Conservation (phyloP, 2,888 invertebrate genomes). For the Cerastis leucographa region DNA sequence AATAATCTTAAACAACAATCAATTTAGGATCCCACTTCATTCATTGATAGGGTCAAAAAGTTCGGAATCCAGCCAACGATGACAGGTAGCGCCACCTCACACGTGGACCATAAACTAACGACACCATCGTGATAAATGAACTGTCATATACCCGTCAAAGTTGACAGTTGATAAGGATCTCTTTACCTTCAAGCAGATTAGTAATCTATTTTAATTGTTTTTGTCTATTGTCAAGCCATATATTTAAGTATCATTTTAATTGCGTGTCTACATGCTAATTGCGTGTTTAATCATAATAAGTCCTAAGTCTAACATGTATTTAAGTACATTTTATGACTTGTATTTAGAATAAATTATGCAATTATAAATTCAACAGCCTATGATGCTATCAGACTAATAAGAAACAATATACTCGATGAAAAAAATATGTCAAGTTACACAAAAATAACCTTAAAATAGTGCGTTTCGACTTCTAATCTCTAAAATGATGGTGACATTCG, state of each 20-base stretch:
- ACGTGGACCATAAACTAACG: conserved; percentile 32
- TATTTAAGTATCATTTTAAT: conserved; percentile 37
- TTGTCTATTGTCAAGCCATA: conserved; percentile 34
- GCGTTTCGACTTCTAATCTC: conserved; percentile 21
- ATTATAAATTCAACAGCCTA: neutral
- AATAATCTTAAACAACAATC: neutral
- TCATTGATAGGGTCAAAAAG: conserved; percentile 31
- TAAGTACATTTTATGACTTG: conserved; percentile 24
- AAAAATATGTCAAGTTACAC: neutral
- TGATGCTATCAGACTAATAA: neutral
- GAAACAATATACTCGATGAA: neutral
- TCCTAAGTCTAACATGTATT: conserved; percentile 17
- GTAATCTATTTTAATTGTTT: conserved; percentile 29
- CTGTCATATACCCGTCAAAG: conserved; percentile 35
- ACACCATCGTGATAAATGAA: conserved; percentile 43
- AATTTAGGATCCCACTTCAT: neutral
- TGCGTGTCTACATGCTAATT: conserved; percentile 38
- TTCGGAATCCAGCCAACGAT: neutral
- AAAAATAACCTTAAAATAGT: conserved; percentile 13
- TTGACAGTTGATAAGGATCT: conserved; percentile 19
- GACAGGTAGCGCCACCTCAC: conserved; percentile 52
- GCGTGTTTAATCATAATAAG: conserved; percentile 38
- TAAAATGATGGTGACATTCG: conserved; percentile 50
- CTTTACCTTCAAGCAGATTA: conserved; percentile 1
- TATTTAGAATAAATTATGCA: conserved; percentile 16